phyloP scores from a whole-genome alignment of 2,888 invertebrate species.

The Pseudococcus jackbeardsleyi region DNA sequence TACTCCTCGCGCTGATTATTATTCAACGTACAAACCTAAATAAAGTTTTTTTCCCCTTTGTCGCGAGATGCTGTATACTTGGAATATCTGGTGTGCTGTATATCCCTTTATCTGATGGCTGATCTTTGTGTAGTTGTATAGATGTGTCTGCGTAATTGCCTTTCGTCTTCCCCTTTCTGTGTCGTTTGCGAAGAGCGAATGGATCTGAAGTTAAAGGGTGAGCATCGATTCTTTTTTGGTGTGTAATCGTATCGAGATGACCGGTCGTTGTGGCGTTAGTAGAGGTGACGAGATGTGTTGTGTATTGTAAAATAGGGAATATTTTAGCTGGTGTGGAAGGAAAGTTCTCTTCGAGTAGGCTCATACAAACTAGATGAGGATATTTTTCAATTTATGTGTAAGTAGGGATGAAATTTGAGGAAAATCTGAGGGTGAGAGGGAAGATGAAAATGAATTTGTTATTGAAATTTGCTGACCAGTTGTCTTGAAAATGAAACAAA shows the following conservation, averaged over 20 bases:
- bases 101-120: neutral
- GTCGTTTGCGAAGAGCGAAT: neutral
- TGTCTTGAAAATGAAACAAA: too few species aligned
- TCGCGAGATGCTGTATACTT: neutral
- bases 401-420: too few species aligned
- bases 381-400: too few species aligned
- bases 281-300: neutral
- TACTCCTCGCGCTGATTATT: neutral
- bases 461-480: too few species aligned
- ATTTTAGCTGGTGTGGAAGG: too few species aligned
- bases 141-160: neutral
- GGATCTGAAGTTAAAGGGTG: neutral
- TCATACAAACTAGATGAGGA: too few species aligned
- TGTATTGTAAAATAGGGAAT: too few species aligned
- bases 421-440: too few species aligned
- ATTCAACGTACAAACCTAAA: conserved; percentile 4
- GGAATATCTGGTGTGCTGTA: too few species aligned
- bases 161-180: neutral
- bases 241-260: neutral
- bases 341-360: too few species aligned
- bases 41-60: neutral
- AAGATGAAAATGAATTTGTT: too few species aligned
- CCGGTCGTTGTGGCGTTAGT: neutral
- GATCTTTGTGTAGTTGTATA: neutral
- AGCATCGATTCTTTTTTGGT: neutral